These are phyloP conservation scores for Brachionus rotundiformis DNA, from an alignment of 1,140 invertebrate species.

Conservation along the genomic window DNA sequence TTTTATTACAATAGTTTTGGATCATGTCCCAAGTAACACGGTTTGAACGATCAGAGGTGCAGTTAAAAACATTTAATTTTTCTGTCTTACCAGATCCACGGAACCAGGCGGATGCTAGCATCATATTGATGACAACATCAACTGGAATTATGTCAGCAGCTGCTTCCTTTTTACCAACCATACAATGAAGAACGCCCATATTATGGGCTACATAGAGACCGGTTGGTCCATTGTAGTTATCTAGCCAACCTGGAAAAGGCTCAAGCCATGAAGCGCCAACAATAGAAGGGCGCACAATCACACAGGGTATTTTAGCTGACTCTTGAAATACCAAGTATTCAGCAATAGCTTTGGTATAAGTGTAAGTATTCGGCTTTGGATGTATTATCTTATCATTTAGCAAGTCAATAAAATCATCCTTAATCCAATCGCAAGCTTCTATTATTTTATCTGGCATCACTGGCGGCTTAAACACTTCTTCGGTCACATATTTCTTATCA, in stretches of 20 bases:
- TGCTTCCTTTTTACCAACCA: conserved; percentile 74
- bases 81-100: conserved; percentile 68
- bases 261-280: conserved; percentile 84
- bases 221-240: conserved; percentile 62
- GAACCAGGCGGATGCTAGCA: conserved; percentile 78
- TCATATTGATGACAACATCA: conserved; percentile 83
- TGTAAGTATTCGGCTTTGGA: conserved; percentile 80
- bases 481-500: conserved; percentile 64
- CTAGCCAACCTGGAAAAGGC: conserved; percentile 70
- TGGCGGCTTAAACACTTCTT: conserved; percentile 79
- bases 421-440: conserved; percentile 72
- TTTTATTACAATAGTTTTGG: conserved; percentile 53
- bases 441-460: conserved; percentile 85
- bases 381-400: conserved; percentile 74
- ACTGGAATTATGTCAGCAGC: conserved; percentile 91
- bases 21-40: conserved; percentile 53
- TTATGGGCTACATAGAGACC: conserved; percentile 56
- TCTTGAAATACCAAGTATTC: conserved; percentile 73
- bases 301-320: conserved; percentile 72
- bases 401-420: conserved; percentile 71
- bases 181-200: conserved; percentile 80
- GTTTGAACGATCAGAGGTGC: conserved; percentile 53
- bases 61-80: conserved; percentile 51
- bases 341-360: conserved; percentile 78
- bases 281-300: conserved; percentile 84